A percentile compares a stretch with the other conserved stretches of the same genome.
These are phyloP conservation scores for Physella acuta DNA, from an alignment of 1,140 invertebrate species.

Conservation along the genomic window DNA sequence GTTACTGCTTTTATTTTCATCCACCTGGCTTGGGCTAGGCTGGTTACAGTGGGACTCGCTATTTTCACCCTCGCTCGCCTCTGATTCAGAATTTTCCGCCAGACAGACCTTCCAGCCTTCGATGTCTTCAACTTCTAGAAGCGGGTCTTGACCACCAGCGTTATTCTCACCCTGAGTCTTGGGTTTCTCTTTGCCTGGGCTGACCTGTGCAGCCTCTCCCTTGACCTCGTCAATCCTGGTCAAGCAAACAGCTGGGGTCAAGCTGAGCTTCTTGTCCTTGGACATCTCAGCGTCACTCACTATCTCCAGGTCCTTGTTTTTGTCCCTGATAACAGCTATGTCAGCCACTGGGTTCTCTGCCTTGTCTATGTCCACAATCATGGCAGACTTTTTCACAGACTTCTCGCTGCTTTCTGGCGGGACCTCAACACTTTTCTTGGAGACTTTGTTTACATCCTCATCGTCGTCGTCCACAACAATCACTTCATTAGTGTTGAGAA, in stretches of 20 bases:
- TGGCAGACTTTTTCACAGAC: background rate
- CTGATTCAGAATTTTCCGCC: slow-evolving; percentile 15
- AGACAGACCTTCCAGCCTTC: slow-evolving; percentile 13
- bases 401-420: background rate
- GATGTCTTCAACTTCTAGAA: background rate
- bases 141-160: no score
- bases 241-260: background rate
- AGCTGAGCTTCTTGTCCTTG: background rate
- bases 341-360: background rate
- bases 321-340: background rate
- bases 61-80: background rate
- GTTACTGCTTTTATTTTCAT: background rate
- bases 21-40: background rate
- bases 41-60: background rate
- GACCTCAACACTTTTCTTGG: background rate
- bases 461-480: slow-evolving; percentile 8
- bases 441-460: background rate
- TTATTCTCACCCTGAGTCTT: no score
- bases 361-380: background rate
- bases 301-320: no score
- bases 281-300: background rate
- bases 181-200: no score
- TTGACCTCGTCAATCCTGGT: background rate
- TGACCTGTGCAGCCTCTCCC: no score
- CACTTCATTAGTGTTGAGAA: background rate